phyloP scores from a whole-genome alignment of 2,888 invertebrate genomes.

The Diplolepis rosae region DNA sequence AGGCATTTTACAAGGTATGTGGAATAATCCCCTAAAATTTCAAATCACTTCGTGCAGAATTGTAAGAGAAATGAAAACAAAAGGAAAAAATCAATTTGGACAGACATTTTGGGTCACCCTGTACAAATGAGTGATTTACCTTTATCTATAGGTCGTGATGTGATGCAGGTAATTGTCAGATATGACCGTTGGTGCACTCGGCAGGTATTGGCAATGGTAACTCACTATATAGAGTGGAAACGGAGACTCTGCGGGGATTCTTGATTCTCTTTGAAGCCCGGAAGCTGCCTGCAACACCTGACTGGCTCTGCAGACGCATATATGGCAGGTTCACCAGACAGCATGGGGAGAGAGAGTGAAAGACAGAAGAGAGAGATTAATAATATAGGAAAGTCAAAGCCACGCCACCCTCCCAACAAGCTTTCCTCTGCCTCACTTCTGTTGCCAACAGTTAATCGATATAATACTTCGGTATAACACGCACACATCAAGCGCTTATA shows the following conservation, averaged over 20 bases:
- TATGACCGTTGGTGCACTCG: slow-evolving; percentile 28
- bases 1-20: too few species aligned
- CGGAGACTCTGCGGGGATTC: slow-evolving; percentile 53
- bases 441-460: slow-evolving; percentile 74
- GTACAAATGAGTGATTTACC: too few species aligned
- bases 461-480: slow-evolving; percentile 71
- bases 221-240: slow-evolving; percentile 16
- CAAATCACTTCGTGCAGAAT: too few species aligned
- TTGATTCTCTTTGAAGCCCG: slow-evolving; percentile 66
- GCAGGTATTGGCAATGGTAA: slow-evolving; percentile 11
- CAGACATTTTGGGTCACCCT: too few species aligned
- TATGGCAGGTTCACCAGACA: slow-evolving; percentile 56
- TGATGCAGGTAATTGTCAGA: neutral
- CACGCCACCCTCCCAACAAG: slow-evolving; percentile 65
- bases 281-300: slow-evolving; percentile 69
- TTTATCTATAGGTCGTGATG: neutral
- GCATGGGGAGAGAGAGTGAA: slow-evolving; percentile 36
- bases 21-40: too few species aligned
- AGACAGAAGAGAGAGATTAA: slow-evolving; percentile 66
- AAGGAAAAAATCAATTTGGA: too few species aligned
- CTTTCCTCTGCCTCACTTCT: slow-evolving; percentile 70
- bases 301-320: slow-evolving; percentile 64
- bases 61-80: too few species aligned
- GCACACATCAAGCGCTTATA: slow-evolving; percentile 43
- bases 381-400: slow-evolving; percentile 72